Evolutionary conservation across 2,888 invertebrate species (phyloP).

Genomic region (Cephus runcator): DNA sequence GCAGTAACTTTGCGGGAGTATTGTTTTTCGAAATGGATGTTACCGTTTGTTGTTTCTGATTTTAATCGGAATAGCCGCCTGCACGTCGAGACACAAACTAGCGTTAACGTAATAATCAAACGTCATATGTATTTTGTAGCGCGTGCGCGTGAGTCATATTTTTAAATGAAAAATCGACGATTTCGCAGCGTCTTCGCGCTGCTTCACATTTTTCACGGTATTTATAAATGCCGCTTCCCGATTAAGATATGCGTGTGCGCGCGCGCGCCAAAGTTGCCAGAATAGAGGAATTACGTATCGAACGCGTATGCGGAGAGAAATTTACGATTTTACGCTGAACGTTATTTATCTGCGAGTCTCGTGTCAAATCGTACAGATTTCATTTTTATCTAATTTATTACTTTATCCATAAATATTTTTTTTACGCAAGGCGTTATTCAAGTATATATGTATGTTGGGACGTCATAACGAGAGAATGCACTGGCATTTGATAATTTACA

Average conservation of each 20-base stretch:
- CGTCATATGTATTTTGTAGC: slow-evolving; percentile 12
- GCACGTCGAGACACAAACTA: slow-evolving; percentile 59
- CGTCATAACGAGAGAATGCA: background rate
- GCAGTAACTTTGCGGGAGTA: background rate
- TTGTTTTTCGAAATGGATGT: background rate
- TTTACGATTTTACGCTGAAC: background rate
- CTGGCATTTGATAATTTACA: slow-evolving; percentile 26
- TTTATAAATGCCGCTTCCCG: too few species aligned
- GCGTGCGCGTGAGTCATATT: background rate
- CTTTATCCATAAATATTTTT: background rate
- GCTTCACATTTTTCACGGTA: too few species aligned
- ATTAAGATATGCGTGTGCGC: too few species aligned
- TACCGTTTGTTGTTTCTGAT: slow-evolving; percentile 41
- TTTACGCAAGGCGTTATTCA: background rate
- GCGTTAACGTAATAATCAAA: background rate
- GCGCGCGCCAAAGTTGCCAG: background rate
- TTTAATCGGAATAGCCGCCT: slow-evolving; percentile 61
- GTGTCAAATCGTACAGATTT: background rate
- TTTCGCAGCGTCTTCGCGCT: background rate
- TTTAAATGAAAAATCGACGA: background rate
- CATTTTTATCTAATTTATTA: background rate
- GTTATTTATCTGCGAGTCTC: background rate
- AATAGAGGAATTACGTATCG: background rate
- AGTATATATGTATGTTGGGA: background rate
- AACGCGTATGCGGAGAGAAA: background rate